Base-by-base conservation (phyloP, 2,888 invertebrate genomes). In the Sericinus montela region DNA sequence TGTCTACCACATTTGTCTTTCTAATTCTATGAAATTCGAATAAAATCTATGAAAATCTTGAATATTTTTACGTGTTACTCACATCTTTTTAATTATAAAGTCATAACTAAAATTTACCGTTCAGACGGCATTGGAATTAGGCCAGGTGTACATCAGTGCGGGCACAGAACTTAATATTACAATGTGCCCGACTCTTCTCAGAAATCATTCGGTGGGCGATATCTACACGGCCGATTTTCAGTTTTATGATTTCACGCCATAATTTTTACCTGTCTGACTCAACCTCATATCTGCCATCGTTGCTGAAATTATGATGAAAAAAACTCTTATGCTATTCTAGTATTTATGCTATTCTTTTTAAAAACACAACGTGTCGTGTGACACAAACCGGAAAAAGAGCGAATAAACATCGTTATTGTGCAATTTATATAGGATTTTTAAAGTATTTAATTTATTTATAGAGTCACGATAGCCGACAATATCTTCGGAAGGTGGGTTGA, bases 191-290 rank as follows among this genome's bases (percentile, higher is more conserved):
- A 9, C n/a, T 11, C 23, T 48, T 49, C 44, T 34, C 28, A 13
- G 49, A 45, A 49, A 45, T 28, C 39, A 40, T 44, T 45, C 29
- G 39, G 49, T 49, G 49, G 44, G 49, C 45, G 45, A 19, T 29
- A 40, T 45, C 45, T 8, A 38, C 32, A 13, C 13, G 48, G 16
- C 34, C 34, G 44, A 45, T 40, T 36, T 49, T 19, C 35, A 29
- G 19, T 47, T 29, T 40, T 29, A 35, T 40, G 28, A 40, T 15
- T 44, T 38, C 28, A 1, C 29, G 37, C 25, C 32, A 35, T 48
- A 14, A 36, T 48, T 43, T 37, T 37, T 48, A 48, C 48, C 43
- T 48, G 32, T 23, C 41, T 25, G 48, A 43, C 25, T 43, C 43
- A 38, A 14, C 13, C 28, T 9, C 9, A 32, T n/a, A 32, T 11